phyloP scores from a whole-genome alignment of 2,113 vertebrate species.

The Cinclus cinclus region DNA sequence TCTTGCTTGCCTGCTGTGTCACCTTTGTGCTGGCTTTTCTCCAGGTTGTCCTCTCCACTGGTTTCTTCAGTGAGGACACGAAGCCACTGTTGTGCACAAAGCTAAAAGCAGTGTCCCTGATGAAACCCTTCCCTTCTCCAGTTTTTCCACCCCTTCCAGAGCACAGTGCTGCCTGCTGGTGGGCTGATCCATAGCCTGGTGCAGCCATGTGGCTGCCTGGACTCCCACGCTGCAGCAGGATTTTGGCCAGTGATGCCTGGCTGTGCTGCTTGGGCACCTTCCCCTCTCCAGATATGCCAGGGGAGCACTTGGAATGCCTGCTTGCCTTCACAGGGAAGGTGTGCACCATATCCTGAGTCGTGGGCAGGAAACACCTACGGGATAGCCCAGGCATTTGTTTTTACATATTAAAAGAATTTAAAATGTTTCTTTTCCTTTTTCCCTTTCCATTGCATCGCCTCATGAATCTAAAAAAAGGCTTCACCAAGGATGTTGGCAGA shows the following conservation, averaged over 20 bases:
- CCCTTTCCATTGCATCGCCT: neutral
- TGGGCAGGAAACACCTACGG: neutral
- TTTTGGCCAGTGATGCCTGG: neutral
- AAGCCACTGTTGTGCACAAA: neutral
- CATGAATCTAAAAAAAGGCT: neutral
- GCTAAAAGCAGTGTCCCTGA: neutral
- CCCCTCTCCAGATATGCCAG: neutral
- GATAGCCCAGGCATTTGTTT: neutral
- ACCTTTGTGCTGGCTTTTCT: neutral
- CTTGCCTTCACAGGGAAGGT: neutral
- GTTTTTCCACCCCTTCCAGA: neutral
- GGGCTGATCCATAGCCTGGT: neutral
- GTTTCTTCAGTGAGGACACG: neutral
- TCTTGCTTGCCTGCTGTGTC: neutral
- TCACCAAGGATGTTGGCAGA: neutral
- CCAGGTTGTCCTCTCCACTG: neutral
- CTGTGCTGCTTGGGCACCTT: accelerated
- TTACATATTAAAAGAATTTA: neutral
- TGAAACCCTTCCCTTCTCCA: neutral
- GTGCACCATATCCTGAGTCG: neutral
- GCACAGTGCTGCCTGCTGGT: accelerated
- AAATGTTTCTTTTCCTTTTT: neutral
- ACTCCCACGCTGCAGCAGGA: neutral
- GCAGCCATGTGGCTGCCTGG: neutral
- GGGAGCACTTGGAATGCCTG: neutral